Evolutionary conservation across 2,113 vertebrate species (phyloP).

Genomic region (Campylorhamphus procurvoides): DNA sequence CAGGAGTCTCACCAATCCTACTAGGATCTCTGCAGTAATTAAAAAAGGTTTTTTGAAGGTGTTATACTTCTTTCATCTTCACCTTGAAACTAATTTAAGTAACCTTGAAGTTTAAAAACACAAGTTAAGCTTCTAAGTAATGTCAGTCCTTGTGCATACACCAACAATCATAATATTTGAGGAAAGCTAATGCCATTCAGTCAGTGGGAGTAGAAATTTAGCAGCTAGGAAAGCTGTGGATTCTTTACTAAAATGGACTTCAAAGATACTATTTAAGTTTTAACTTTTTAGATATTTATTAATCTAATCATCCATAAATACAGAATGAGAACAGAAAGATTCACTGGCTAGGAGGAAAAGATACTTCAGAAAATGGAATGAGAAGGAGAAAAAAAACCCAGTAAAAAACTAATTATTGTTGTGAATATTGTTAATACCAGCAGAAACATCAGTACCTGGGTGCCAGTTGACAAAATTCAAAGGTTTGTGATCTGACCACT

Average conservation of each 20-base stretch:
- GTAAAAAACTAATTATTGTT: background rate
- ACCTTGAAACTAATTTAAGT: background rate
- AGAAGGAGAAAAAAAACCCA: background rate
- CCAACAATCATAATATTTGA: background rate
- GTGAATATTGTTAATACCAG: background rate
- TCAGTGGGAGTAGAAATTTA: background rate
- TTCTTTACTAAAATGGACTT: background rate
- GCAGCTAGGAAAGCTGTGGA: background rate
- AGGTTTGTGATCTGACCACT: constrained; percentile 92
- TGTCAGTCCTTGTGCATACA: background rate
- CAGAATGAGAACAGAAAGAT: background rate
- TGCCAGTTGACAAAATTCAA: constrained; percentile 86
- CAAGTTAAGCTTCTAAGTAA: background rate
- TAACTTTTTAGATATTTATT: background rate
- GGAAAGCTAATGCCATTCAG: background rate
- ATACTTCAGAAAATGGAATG: background rate
- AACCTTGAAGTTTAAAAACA: background rate
- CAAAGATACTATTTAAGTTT: background rate
- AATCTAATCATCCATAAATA: background rate
- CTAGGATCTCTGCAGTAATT: background rate
- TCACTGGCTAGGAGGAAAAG: background rate
- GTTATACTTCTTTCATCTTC: background rate
- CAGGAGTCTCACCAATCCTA: background rate
- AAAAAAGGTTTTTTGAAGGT: background rate
- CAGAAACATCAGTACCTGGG: constrained; percentile 75